phyloP scores from a whole-genome alignment of 2,888 invertebrate species.

The Nemurella pictetii region DNA sequence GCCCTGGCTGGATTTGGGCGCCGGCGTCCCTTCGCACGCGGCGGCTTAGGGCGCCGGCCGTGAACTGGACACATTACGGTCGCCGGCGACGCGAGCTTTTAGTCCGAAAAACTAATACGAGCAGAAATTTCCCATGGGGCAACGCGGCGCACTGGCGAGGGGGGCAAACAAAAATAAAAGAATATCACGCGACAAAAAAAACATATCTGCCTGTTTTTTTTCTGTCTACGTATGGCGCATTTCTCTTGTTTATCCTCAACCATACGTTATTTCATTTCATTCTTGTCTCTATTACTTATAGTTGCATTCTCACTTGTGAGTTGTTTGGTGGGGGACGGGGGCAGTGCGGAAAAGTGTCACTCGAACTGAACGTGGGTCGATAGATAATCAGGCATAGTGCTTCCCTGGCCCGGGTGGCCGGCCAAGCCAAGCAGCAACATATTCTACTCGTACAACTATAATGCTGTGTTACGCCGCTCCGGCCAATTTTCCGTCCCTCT shows the following conservation, averaged over 20 bases:
- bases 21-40: background rate
- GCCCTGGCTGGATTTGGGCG: background rate
- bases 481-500: slow-evolving; percentile 7
- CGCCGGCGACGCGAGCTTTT: slow-evolving; percentile 18
- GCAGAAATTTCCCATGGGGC: slow-evolving; percentile 38
- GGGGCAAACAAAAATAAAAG: slow-evolving; percentile 26
- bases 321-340: background rate
- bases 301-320: background rate
- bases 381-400: slow-evolving; percentile 38
- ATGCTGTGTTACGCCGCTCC: background rate
- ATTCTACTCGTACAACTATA: background rate
- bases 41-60: slow-evolving; percentile 4
- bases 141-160: slow-evolving; percentile 1
- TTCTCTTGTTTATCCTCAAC: slow-evolving; percentile 8
- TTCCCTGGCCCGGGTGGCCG: background rate
- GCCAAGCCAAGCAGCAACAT: background rate
- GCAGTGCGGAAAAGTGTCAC: background rate
- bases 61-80: slow-evolving; percentile 4
- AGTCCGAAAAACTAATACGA: slow-evolving; percentile 38
- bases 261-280: slow-evolving; percentile 14
- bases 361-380: slow-evolving; percentile 28
- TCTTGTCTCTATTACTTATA: background rate
- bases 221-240: background rate
- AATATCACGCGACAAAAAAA: slow-evolving; percentile 25
- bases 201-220: background rate